Percentiles rank a stretch among this genome's conserved stretches.
phyloP scores from a whole-genome alignment of 2,888 invertebrate species.

The Parnassius smintheus region DNA sequence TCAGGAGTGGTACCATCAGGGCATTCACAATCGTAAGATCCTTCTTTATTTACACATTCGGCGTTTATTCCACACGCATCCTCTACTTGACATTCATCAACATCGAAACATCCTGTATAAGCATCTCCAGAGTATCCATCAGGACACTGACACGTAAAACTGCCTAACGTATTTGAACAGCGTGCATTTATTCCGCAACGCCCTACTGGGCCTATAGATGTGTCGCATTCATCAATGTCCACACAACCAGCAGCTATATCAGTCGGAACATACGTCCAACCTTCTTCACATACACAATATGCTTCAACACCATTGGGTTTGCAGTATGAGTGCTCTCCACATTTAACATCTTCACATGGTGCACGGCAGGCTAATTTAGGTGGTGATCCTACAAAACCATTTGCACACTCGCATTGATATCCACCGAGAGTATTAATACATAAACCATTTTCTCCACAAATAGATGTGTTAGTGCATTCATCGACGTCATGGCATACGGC shows the following conservation, averaged over 20 bases:
- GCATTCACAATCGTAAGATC: conserved; percentile 89
- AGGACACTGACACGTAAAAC: conserved; percentile 90
- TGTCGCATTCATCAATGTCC: conserved; percentile 95
- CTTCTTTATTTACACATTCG: conserved; percentile 88
- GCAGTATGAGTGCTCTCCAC: conserved; percentile 93
- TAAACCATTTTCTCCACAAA: conserved; percentile 88
- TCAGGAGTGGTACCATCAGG: conserved; percentile 91
- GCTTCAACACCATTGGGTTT: conserved; percentile 94
- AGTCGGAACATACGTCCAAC: conserved; percentile 95
- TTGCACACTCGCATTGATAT: conserved; percentile 90
- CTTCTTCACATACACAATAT: conserved; percentile 95
- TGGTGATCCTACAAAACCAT: conserved; percentile 91
- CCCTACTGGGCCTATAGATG: conserved; percentile 85
- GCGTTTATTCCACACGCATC: conserved; percentile 91
- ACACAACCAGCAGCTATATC: conserved; percentile 95
- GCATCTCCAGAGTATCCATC: conserved; percentile 93
- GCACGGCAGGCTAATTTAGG: conserved; percentile 91
- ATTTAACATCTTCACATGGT: conserved; percentile 95
- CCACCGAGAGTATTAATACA: conserved; percentile 91
- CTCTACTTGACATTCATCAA: conserved; percentile 89
- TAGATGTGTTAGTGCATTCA: conserved; percentile 84
- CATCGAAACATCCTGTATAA: conserved; percentile 88
- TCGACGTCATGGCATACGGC: conserved; percentile 91
- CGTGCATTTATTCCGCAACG: conserved; percentile 91
- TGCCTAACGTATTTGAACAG: conserved; percentile 90